Base-by-base conservation (phyloP, 2,797 vertebrate genomes). In the Gallirallus australis region DNA sequence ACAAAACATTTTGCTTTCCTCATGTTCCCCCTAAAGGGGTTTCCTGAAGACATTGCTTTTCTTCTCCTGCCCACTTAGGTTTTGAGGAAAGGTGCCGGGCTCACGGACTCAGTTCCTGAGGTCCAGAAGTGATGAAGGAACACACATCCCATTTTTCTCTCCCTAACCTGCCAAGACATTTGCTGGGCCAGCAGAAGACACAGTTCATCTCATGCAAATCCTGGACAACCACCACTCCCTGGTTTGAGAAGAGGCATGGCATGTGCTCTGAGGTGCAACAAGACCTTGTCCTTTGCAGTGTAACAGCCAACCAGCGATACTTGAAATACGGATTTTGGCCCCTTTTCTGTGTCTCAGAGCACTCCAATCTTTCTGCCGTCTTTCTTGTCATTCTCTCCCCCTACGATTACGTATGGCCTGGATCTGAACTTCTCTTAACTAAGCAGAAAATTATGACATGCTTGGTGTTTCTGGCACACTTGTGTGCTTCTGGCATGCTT, bases 151-250 rank as follows among this genome's bases (percentile, higher is more conserved):
- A 6, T 14, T 68, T 69, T 52, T 50, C 24, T 2, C 4, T 7
- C 17, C 11, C 31, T 14, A 70, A 45, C 15, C 15, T 40, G 28
- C 17, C 37, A 39, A 78, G 28, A 25, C 30, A 31, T 48, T 79
- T 66, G 25, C 23, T 52, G 33, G 61, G 40, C 23, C 47, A 73
- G 23, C 27, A 11, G 72, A 27, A 77, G 48, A 68, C 33, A 56
- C 19, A 77, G 31, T 47, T 65, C n/a, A 47, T 56, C 1, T 1
- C 54, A 59, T 0, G 0, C 14, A 19, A 0, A 0, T n/a, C 24
- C 45, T 42, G 7, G 18, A 50, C 18, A 47, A 9, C 25, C 54
- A 30, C 20, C 9, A 1, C 60, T 60, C 64, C 35, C 31, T 2
- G 0, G 11, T 30, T 24, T 77, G 64, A 57, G 60, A 70, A 80